These are phyloP conservation scores for Ancistrus triradiatus DNA, from an alignment of 2,113 vertebrate species.

Conservation along the genomic window DNA sequence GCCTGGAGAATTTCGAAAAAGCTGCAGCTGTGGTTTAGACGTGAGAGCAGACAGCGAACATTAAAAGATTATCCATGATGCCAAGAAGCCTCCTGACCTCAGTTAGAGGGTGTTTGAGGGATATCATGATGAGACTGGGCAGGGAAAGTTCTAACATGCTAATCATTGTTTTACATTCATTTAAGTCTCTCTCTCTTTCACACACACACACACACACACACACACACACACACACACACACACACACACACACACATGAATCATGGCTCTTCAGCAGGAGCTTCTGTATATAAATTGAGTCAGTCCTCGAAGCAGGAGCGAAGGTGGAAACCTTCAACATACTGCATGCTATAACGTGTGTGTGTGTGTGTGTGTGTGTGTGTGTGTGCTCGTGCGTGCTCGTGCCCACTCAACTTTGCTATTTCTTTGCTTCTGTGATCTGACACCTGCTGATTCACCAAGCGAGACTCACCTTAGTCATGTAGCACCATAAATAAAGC, in stretches of 20 bases:
- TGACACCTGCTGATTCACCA: constrained; percentile 50
- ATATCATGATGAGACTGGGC: background rate
- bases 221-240: background rate
- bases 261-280: background rate
- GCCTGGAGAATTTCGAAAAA: too few species aligned
- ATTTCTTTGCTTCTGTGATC: constrained; percentile 26
- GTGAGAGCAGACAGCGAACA: constrained; percentile 21
- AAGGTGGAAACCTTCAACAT: background rate
- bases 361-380: constrained; percentile 24
- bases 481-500: constrained; percentile 43
- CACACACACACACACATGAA: background rate
- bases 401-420: constrained; percentile 28
- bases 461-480: constrained; percentile 47
- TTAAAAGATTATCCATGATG: constrained; percentile 12
- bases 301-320: background rate
- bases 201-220: too few species aligned
- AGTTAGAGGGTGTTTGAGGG: background rate
- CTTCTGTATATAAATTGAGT: background rate
- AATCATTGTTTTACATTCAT: too few species aligned
- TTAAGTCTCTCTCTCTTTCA: too few species aligned
- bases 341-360: constrained; percentile 9
- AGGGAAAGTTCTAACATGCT: too few species aligned
- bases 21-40: too few species aligned
- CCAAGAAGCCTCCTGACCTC: constrained; percentile 4
- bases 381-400: constrained; percentile 27